phyloP scores from a whole-genome alignment of 1,140 invertebrate genomes.

The Lepidurus arcticus region DNA sequence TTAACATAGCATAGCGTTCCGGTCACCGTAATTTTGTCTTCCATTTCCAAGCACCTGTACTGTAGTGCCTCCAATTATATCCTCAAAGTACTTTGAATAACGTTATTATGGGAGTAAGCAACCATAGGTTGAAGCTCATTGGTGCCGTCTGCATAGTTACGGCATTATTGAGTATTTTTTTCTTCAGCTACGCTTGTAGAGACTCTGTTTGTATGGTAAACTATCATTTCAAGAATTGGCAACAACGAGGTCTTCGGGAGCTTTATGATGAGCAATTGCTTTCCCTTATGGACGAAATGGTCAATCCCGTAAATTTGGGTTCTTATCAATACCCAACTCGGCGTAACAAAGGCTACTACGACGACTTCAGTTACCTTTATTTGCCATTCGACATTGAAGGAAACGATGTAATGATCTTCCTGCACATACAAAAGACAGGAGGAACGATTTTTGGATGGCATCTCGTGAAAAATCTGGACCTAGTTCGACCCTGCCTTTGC shows the following conservation, averaged over 20 bases:
- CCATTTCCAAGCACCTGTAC: too few relatives aligned
- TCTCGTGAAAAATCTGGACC: slow-evolving; percentile 85
- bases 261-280: not conserved
- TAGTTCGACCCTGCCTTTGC: slow-evolving; percentile 80
- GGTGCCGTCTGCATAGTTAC: not conserved
- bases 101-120: too few relatives aligned
- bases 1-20: too few relatives aligned
- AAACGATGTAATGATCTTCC: slow-evolving; percentile 94
- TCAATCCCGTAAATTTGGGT: not conserved
- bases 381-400: slow-evolving; percentile 81
- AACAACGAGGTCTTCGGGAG: not conserved
- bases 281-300: slow-evolving; percentile 2
- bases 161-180: not conserved
- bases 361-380: slow-evolving; percentile 76
- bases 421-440: slow-evolving; percentile 96
- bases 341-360: slow-evolving; percentile 60
- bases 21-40: too few relatives aligned
- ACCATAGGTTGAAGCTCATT: not conserved
- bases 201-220: not conserved
- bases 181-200: not conserved
- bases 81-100: too few relatives aligned
- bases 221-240: not conserved
- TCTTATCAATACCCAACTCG: slow-evolving; percentile 38
- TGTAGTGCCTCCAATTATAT: too few relatives aligned
- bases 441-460: slow-evolving; percentile 88